Conservation (phyloP, 1,140 invertebrate species). For the Helicoverpa zea region DNA sequence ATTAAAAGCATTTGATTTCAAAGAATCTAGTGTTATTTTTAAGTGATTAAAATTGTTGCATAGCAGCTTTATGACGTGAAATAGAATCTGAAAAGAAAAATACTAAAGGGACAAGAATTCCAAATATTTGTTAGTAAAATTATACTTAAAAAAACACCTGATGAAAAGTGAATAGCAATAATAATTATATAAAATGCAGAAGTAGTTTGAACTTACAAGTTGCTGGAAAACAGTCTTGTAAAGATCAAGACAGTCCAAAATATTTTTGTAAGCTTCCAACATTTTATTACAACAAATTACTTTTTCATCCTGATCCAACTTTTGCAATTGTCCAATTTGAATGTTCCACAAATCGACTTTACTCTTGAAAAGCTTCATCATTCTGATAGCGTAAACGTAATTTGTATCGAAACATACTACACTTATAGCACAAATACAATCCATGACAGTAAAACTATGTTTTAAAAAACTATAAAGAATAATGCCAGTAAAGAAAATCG, state of each 20-base stretch:
- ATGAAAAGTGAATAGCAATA: too few relatives aligned
- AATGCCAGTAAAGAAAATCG: not conserved
- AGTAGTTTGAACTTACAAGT: not conserved
- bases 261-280: slow-evolving; percentile 1
- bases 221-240: slow-evolving; percentile 7
- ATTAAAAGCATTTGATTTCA: too few relatives aligned
- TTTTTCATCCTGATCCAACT: not conserved
- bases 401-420: not conserved
- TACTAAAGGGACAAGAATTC: too few relatives aligned
- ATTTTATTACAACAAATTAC: not conserved
- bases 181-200: not conserved
- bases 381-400: slow-evolving; percentile 15
- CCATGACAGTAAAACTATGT: not conserved
- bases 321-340: not conserved
- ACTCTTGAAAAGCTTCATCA: not conserved
- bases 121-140: too few relatives aligned
- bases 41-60: too few relatives aligned
- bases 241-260: not conserved
- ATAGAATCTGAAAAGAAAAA: too few relatives aligned
- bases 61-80: too few relatives aligned
- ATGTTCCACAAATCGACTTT: slow-evolving; percentile 22
- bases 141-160: too few relatives aligned
- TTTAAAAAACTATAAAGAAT: not conserved
- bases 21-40: too few relatives aligned
- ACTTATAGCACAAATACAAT: not conserved